phyloP scores from a whole-genome alignment of 2,113 vertebrate species.

The Halichoerus grypus region DNA sequence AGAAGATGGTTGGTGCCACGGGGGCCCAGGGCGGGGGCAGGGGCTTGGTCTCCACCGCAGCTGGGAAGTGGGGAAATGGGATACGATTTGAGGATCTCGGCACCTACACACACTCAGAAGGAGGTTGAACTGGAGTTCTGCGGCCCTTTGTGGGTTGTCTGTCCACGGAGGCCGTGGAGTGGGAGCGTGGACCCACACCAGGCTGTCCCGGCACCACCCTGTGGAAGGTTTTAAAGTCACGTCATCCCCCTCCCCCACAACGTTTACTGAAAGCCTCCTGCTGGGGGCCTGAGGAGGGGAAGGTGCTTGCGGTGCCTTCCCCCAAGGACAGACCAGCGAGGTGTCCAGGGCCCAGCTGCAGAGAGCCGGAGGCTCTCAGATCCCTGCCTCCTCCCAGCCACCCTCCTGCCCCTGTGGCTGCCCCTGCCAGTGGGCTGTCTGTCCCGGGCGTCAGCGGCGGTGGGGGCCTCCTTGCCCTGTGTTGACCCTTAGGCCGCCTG shows the following conservation, averaged over 20 bases:
- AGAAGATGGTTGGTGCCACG: constrained; percentile 94
- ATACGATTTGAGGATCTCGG: rapidly evolving
- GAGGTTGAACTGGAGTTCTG: neutral
- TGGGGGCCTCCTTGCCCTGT: neutral
- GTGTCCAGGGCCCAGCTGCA: neutral
- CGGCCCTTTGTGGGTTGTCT: neutral
- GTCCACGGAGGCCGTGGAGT: neutral
- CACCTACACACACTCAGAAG: rapidly evolving
- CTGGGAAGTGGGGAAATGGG: neutral
- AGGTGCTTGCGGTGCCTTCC: neutral
- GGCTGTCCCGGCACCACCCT: neutral
- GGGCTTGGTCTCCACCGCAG: rapidly evolving
- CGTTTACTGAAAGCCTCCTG: neutral
- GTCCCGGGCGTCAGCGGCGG: neutral
- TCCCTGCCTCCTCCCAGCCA: neutral
- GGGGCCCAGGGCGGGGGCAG: rapidly evolving
- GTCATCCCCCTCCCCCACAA: neutral
- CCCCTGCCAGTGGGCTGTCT: neutral
- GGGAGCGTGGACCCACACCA: rapidly evolving
- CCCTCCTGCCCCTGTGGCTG: neutral
- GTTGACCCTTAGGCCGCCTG: neutral
- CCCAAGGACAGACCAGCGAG: neutral
- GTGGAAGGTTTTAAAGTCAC: neutral
- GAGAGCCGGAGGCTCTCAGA: neutral
- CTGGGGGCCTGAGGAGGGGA: neutral